Percentiles rank a stretch among this genome's conserved stretches.
Conservation (phyloP, 1,140 invertebrate species). For the Drosophila leontia region DNA sequence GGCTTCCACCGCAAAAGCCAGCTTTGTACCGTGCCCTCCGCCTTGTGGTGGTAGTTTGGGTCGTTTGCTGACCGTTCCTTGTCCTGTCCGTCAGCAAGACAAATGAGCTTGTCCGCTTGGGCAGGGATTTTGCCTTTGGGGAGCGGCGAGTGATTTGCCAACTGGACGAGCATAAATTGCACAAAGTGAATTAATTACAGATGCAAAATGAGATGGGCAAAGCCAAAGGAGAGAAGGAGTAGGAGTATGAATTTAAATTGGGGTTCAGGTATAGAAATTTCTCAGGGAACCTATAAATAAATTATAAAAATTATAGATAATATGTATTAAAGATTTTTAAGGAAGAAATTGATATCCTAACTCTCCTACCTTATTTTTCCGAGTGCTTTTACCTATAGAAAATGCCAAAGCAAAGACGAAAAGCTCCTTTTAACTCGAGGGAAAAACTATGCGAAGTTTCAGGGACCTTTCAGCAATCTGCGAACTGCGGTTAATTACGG, state of each 20-base stretch:
- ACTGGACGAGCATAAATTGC: conserved; percentile 55
- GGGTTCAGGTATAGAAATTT: not conserved
- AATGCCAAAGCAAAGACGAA: conserved; percentile 12
- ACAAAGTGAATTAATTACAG: conserved; percentile 60
- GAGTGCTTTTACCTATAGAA: conserved; percentile 1
- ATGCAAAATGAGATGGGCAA: conserved; percentile 41
- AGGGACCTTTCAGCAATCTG: conserved; percentile 4
- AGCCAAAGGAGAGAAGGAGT: not conserved
- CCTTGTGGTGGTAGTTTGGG: not conserved
- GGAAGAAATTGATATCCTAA: too few relatives aligned
- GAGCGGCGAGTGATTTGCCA: conserved; percentile 45
- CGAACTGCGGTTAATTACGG: conserved; percentile 49
- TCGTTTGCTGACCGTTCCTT: not conserved
- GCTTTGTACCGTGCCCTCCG: conserved; percentile 6
- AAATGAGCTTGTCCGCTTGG: conserved; percentile 55
- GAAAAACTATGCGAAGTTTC: conserved; percentile 16
- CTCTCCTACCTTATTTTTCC: not conserved
- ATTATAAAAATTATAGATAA: too few relatives aligned
- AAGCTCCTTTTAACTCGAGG: not conserved
- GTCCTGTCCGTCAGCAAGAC: conserved; percentile 44
- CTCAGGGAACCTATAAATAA: too few relatives aligned
- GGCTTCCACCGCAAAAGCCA: conserved; percentile 21
- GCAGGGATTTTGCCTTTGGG: conserved; percentile 44
- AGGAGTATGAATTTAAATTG: not conserved
- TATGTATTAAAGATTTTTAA: too few relatives aligned